Evolutionary conservation across 2,888 invertebrate genomes (phyloP).

Genomic region (Drosophila neotestacea): DNA sequence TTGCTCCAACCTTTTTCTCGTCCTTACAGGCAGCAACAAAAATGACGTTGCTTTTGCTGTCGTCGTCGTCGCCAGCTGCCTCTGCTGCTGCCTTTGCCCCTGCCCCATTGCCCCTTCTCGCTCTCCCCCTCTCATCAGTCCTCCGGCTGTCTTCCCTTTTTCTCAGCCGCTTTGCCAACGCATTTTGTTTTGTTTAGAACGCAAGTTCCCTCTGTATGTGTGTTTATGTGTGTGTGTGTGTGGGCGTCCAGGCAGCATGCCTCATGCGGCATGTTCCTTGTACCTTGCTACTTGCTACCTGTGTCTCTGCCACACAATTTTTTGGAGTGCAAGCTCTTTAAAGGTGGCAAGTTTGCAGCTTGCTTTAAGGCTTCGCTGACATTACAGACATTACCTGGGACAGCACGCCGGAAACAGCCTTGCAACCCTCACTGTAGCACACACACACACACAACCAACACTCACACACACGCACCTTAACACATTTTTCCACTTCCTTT

Average conservation of each 20-base stretch:
- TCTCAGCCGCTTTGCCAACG: conserved; percentile 63
- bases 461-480: conserved; percentile 69
- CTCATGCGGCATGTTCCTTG: conserved; percentile 66
- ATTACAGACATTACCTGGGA: conserved; percentile 43
- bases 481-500: conserved; percentile 80
- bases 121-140: neutral
- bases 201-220: conserved; percentile 46
- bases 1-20: conserved; percentile 20
- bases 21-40: conserved; percentile 44
- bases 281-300: conserved; percentile 32
- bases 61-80: conserved; percentile 69
- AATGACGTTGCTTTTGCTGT: conserved; percentile 78
- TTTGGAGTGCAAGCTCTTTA: conserved; percentile 40
- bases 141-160: neutral
- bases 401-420: conserved; percentile 71
- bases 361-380: conserved; percentile 47
- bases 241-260: conserved; percentile 47
- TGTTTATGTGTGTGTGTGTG: conserved; percentile 27
- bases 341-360: conserved; percentile 46
- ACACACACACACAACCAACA: conserved; percentile 22
- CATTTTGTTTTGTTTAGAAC: conserved; percentile 79
- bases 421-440: conserved; percentile 35
- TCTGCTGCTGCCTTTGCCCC: conserved; percentile 31
- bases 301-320: conserved; percentile 27
- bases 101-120: conserved; percentile 14